These are phyloP conservation scores for Rhea americana DNA, from an alignment of 2,113 vertebrate genomes.

Conservation along the genomic window DNA sequence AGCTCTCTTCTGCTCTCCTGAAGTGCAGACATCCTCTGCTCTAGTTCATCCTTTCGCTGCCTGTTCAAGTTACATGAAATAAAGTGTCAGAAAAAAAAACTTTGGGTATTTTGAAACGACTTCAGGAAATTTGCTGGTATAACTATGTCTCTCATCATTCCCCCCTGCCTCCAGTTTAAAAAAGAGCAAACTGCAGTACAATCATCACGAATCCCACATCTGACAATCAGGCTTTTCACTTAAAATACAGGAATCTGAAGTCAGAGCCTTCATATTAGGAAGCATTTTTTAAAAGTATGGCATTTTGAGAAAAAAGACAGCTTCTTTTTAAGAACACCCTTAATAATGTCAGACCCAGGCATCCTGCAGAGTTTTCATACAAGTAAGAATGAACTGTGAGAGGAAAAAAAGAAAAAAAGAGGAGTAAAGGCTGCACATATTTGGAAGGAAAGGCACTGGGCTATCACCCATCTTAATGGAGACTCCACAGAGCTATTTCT, in stretches of 20 bases:
- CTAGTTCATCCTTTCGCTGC: conserved; percentile 95
- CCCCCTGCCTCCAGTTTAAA: not conserved
- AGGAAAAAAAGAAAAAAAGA: not conserved
- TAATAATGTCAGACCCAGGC: not conserved
- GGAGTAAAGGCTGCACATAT: not conserved
- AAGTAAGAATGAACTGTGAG: fast-evolving
- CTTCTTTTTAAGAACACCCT: not conserved
- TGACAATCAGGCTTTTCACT: not conserved
- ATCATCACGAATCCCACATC: fast-evolving
- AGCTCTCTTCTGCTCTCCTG: conserved; percentile 94
- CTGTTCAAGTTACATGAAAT: conserved; percentile 60
- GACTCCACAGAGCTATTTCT: not conserved
- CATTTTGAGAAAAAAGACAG: not conserved
- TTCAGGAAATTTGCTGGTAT: not conserved
- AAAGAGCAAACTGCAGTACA: not conserved
- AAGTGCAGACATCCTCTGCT: conserved; percentile 93
- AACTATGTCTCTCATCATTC: fast-evolving
- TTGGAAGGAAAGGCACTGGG: not conserved
- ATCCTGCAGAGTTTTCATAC: not conserved
- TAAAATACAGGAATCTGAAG: not conserved
- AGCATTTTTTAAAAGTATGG: not conserved
- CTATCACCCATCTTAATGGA: not conserved
- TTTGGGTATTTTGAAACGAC: not conserved
- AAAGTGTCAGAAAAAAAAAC: not conserved
- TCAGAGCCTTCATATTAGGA: not conserved